Evolutionary conservation across 2,888 invertebrate genomes (phyloP), one percentile per base, ranked within the genome.

Genomic region (Bugulina stolonifera): DNA sequence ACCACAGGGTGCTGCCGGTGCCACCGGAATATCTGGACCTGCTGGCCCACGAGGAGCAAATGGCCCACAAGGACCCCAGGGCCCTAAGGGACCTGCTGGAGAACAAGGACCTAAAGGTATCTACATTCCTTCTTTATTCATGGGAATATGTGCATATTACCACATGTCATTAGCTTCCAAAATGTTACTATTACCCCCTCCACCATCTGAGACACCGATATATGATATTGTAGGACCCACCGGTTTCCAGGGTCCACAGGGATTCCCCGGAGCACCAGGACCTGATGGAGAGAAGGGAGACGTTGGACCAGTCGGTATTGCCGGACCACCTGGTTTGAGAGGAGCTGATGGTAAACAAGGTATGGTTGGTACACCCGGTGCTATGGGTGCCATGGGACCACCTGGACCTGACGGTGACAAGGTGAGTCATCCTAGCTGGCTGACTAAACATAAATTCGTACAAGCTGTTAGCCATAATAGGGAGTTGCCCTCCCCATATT

Each of bases 351-450:
- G 73, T 25, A 57, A 35, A 22, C 43, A 52, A 5, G 73, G 73
- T 29, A 25, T 29, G 35, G 32, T 54, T 35, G 75, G 75, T 58
- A 69, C 73, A 71, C 74, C 73, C 27, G 75, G 75, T 1, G 57
- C 25, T 34, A 18, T 23, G 43, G 73, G 73, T 27, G 52, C 69
- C 14, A 57, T 71, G 29, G 74, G 74, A 34, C 57, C 72, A n/a
- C 25, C 32, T 14, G 74, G 74, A 2, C 57, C 35, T 57, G 23
- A 57, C 23, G 57, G 57, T 57, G 57, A 57, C 18, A 32, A 70
- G 52, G 52, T 52, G 22, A 23, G 69, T 25, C 25, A n/a, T 52
- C 22, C 22, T 52, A 52, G 52, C 22, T 52, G 10, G 10, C 22
- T 14, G 22, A 14, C 10, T 22, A 52, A 22, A 52, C 10, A 52